Evolutionary conservation across 1,140 invertebrate species (phyloP).

Genomic region (Cheumatopsyche charites): DNA sequence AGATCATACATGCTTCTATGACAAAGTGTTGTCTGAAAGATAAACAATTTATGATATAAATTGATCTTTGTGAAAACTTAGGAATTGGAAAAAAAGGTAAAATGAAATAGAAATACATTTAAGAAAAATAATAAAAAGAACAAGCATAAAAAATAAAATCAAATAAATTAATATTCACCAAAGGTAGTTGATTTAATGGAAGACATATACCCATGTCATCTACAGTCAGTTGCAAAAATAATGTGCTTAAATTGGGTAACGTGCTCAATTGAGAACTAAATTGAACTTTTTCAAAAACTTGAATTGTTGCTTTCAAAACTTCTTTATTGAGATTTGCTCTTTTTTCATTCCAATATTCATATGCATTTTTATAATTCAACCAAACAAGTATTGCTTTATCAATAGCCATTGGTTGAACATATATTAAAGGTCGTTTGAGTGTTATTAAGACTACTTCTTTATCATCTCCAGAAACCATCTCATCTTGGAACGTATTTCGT

Average conservation of each 20-base stretch:
- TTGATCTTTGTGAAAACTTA: neutral
- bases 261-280: slow-evolving; percentile 71
- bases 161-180: slow-evolving; percentile 50
- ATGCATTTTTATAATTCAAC: slow-evolving; percentile 98
- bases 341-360: slow-evolving; percentile 99
- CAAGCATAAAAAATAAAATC: slow-evolving; percentile 22
- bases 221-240: slow-evolving; percentile 93
- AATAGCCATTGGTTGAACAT: slow-evolving; percentile 93
- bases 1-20: slow-evolving; percentile 72
- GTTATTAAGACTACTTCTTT: slow-evolving; percentile 95
- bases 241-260: slow-evolving; percentile 79
- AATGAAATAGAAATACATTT: slow-evolving; percentile 26
- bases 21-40: slow-evolving; percentile 65
- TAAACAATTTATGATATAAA: slow-evolving; percentile 15
- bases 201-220: slow-evolving; percentile 97
- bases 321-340: slow-evolving; percentile 85
- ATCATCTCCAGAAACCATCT: slow-evolving; percentile 86
- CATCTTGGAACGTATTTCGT: slow-evolving; percentile 86
- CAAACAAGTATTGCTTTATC: slow-evolving; percentile 97
- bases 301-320: slow-evolving; percentile 81
- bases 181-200: slow-evolving; percentile 82
- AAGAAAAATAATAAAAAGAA: neutral
- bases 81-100: no score
- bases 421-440: slow-evolving; percentile 88
- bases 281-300: slow-evolving; percentile 73